Evolutionary conservation across 2,113 vertebrate species (phyloP), one percentile per base, ranked within the genome.

Genomic region (Larimichthys polyactis): DNA sequence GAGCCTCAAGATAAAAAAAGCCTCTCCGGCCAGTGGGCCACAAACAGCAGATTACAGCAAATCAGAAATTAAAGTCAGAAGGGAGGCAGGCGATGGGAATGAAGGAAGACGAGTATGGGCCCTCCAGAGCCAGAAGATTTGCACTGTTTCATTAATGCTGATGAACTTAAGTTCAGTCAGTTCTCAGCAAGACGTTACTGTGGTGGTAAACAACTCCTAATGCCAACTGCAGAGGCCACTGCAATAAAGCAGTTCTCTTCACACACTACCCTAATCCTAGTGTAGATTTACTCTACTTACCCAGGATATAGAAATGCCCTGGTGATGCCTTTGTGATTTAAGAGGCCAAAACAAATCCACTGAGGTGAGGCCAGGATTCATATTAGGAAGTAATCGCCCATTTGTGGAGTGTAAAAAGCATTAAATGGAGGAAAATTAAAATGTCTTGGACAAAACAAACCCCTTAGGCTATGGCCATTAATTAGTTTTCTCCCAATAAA

Each of bases 161-260:
- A 91, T 85, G 65, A 87, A 89, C 75, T 89, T 92, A 79, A 93
- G 27, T 91, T 94, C 71, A 86, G 93, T 94, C 74, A 82, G 73
- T 91, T 86, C 82, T 81, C 70, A 51, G 81, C 60, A 81, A 89
- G 82, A 82, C 76, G 58, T 81, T 62, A 62, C 72, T 77, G 68
- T 62, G 78, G 72, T 74, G 78, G 78, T 89, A 92, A 94, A 91
- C 88, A 90, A 84, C 62, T 72, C 81, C 81, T 82, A 86, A 87
- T 91, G 74, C 76, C 77, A 86, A 89, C 84, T 82, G 74, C 80
- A 88, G 82, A 73, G 71, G 57, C 71, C 54, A 46, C 51, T 43
- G 76, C 88, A 87, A 88, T 86, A 86, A 92, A 88, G 54, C 63
- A 0, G 60, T 82, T 90, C 86, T 90, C 57, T 82, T 87, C 60